Evolutionary conservation across 2,797 vertebrate genomes (phyloP).

Genomic region (Adelosebastes latens): DNA sequence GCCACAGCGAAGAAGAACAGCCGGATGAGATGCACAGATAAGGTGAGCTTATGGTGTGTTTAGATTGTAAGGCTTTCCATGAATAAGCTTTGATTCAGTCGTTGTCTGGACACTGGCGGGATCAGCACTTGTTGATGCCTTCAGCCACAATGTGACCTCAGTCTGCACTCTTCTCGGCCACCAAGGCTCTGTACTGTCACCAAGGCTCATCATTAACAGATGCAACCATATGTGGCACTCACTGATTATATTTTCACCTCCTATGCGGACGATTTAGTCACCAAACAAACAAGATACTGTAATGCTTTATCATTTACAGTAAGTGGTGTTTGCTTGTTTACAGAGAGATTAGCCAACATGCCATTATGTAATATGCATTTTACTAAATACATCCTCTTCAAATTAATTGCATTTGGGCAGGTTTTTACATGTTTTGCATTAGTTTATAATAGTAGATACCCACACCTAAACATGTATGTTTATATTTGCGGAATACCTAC

Average conservation of each 20-base stretch:
- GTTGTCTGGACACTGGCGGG: slow-evolving; percentile 31
- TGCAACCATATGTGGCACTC: slow-evolving; percentile 28
- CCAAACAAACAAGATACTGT: background rate
- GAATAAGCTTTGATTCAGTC: slow-evolving; percentile 50
- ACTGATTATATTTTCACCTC: background rate
- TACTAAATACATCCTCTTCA: slow-evolving; percentile 8
- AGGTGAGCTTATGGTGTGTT: slow-evolving; percentile 70
- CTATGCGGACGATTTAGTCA: background rate
- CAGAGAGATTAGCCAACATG: slow-evolving; percentile 37
- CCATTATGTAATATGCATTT: slow-evolving; percentile 47
- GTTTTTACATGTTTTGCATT: background rate
- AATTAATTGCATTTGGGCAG: background rate
- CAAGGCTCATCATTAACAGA: slow-evolving; percentile 38
- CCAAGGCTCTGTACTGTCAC: slow-evolving; percentile 28
- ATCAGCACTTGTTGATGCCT: slow-evolving; percentile 63
- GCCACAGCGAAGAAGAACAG: slow-evolving; percentile 65
- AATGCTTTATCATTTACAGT: background rate
- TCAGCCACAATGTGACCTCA: slow-evolving; percentile 62
- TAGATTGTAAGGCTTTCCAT: slow-evolving; percentile 35
- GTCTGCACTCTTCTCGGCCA: slow-evolving; percentile 7
- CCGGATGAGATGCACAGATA: slow-evolving; percentile 68
- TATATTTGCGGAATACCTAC: background rate
- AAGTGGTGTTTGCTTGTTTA: slow-evolving; percentile 15
- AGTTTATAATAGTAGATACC: background rate
- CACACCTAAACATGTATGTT: background rate